A percentile compares a stretch with the other conserved stretches of the same genome.
These are phyloP conservation scores for Aleadryas rufinucha DNA, from an alignment of 2,113 vertebrate species.

Conservation along the genomic window DNA sequence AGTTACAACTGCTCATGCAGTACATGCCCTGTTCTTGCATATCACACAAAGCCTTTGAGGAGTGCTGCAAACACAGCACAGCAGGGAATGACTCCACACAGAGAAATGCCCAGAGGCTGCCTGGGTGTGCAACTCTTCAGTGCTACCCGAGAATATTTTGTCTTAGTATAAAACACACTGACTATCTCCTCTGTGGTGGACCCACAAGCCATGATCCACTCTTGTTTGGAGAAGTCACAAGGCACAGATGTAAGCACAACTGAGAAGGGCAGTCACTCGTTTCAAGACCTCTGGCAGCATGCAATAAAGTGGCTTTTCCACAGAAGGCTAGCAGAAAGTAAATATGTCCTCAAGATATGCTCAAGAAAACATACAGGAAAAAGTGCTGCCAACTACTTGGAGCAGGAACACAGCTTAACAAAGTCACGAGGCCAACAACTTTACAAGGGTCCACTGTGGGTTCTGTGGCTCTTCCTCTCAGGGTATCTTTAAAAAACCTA, in stretches of 20 bases:
- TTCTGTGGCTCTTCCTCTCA: not conserved
- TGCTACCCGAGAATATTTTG: not conserved
- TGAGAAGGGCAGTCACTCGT: not conserved
- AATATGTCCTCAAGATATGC: accelerated
- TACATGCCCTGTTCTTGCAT: not conserved
- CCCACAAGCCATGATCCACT: not conserved
- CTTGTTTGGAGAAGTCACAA: not conserved
- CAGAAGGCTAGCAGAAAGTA: not conserved
- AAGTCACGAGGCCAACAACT: not conserved
- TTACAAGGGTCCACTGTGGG: not conserved
- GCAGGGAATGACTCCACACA: not conserved
- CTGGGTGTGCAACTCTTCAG: not conserved
- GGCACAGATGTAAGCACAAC: not conserved
- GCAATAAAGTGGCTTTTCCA: not conserved
- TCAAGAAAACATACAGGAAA: not conserved
- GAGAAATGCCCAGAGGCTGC: not conserved
- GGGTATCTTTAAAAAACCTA: not conserved
- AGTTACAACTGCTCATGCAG: not conserved
- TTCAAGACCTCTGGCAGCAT: not conserved
- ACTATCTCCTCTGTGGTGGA: not conserved
- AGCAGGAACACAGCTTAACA: not conserved
- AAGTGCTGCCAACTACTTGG: not conserved
- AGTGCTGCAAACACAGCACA: not conserved
- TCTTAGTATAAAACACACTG: not conserved
- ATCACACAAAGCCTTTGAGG: not conserved